Percentiles rank a stretch among this genome's conserved stretches.
These are phyloP conservation scores for Lophius americanus DNA, from an alignment of 2,797 vertebrate genomes.

Conservation along the genomic window DNA sequence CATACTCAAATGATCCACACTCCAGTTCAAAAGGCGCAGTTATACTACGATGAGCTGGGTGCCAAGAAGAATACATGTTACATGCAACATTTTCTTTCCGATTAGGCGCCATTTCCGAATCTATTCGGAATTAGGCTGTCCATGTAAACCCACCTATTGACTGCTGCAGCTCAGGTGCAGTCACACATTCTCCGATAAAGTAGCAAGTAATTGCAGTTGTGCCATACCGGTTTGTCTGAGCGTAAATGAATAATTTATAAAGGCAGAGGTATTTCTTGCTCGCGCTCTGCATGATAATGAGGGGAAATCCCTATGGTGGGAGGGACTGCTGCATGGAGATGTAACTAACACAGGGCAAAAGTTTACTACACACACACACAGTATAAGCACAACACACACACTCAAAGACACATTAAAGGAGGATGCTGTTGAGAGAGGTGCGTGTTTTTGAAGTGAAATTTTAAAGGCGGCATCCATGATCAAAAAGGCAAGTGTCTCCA, in stretches of 20 bases:
- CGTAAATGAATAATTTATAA: conserved; percentile 74
- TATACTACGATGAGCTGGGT: no score
- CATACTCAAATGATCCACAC: no score
- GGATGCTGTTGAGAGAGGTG: conserved; percentile 5
- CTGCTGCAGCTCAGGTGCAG: conserved; percentile 34
- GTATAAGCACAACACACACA: neutral
- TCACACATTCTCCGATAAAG: conserved; percentile 40
- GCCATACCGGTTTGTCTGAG: conserved; percentile 58
- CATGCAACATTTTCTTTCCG: neutral
- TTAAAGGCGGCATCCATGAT: conserved; percentile 27
- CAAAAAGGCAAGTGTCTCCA: conserved; percentile 5
- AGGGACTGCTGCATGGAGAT: conserved; percentile 46
- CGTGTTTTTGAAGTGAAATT: conserved; percentile 19
- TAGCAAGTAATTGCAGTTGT: conserved; percentile 60
- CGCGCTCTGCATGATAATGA: conserved; percentile 62
- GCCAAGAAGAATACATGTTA: no score
- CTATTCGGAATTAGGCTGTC: no score
- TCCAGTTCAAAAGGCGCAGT: no score
- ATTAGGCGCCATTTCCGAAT: no score
- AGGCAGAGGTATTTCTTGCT: conserved; percentile 40
- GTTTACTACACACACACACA: conserved; percentile 42
- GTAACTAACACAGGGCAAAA: conserved; percentile 58
- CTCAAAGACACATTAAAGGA: conserved; percentile 9
- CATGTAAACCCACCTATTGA: conserved; percentile 8
- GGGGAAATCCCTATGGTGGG: conserved; percentile 68